Percentiles rank a stretch among this genome's conserved stretches.
Conservation (phyloP, 1,140 invertebrate species). For the Drosophila bocqueti region DNA sequence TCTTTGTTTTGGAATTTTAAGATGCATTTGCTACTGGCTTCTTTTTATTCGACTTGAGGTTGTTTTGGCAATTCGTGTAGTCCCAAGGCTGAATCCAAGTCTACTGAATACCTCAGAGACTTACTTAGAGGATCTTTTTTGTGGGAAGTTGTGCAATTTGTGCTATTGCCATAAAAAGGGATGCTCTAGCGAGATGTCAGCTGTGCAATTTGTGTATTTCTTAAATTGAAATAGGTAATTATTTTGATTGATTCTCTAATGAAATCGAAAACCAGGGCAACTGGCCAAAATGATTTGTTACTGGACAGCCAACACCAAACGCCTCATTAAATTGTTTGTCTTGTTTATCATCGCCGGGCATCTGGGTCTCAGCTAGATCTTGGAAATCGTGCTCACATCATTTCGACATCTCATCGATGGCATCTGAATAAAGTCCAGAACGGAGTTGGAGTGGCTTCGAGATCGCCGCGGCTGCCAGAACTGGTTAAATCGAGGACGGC, state of each 20-base stretch:
- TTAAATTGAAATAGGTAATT: background rate
- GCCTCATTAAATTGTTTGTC: constrained; percentile 38
- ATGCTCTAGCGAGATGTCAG: constrained; percentile 45
- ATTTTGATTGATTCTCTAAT: constrained; percentile 7
- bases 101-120: constrained; percentile 1
- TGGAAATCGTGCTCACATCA: constrained; percentile 59
- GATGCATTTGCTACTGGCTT: constrained; percentile 18
- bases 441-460: constrained; percentile 19
- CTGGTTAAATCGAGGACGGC: constrained; percentile 41
- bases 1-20: constrained; percentile 26
- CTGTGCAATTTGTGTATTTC: background rate
- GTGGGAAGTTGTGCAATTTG: constrained; percentile 50
- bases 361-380: constrained; percentile 29
- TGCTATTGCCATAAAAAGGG: constrained; percentile 50
- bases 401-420: constrained; percentile 51
- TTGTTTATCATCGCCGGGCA: constrained; percentile 21
- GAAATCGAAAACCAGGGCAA: background rate
- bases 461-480: constrained; percentile 36
- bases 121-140: constrained; percentile 35
- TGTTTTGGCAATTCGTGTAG: constrained; percentile 58
- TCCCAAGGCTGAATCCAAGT: constrained; percentile 60
- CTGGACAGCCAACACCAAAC: constrained; percentile 16
- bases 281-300: constrained; percentile 24
- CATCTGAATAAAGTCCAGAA: constrained; percentile 47
- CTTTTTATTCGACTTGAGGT: constrained; percentile 27